Base-by-base conservation (phyloP, 2,888 invertebrate species). In the Disparrhopalites patrizii region DNA sequence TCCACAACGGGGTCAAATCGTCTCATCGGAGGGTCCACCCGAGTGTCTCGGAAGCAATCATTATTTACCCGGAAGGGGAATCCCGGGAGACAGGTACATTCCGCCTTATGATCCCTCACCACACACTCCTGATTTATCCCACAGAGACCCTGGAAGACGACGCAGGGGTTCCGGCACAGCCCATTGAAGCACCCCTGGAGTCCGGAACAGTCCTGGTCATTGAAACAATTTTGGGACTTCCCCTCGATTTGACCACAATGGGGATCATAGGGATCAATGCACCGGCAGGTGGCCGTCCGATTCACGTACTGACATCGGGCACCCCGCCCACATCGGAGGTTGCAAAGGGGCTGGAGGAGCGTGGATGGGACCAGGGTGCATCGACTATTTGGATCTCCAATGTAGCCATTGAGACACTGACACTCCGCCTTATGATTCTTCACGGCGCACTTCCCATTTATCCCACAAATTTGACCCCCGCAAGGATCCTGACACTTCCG, bases 391-490 rank as follows among this genome's bases (percentile, higher is more conserved):
- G 91, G 86, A 77, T 91, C 87, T 74, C 91, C 91, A 5, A 84
- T 83, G 77, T 87, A 89, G 36, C 89, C 90, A 23, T 86, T 83
- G 60, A 87, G 86, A 77, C 92, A 93, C 69, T 86, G 85, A 78
- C 92, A 93, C 60, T 85, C 82, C 2, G 88, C 88, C 71, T 85
- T 84, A 78, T 93, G 92, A 73, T 86, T 86, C 10, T 86, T 84
- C 5, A 88, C 87, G 74, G 87, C 88, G 77, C 93, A 93, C 67
- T 86, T 83, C 23, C 91, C 89, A 76, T 89, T 86, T 1, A 85
- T 81, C 15, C 89, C 90, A 76, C 92, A 93, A 0, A 83, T 82
- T 76, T 89, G 87, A 7, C 84, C 83, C 7, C 80, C 80, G 78
- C 93, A 93, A 15, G 90, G 88, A 79, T 90, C 86, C 10, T 65